Percentiles rank a stretch among this genome's conserved stretches.
Conservation (phyloP, 2,888 invertebrate species). For the Phanerotoma sp. region DNA sequence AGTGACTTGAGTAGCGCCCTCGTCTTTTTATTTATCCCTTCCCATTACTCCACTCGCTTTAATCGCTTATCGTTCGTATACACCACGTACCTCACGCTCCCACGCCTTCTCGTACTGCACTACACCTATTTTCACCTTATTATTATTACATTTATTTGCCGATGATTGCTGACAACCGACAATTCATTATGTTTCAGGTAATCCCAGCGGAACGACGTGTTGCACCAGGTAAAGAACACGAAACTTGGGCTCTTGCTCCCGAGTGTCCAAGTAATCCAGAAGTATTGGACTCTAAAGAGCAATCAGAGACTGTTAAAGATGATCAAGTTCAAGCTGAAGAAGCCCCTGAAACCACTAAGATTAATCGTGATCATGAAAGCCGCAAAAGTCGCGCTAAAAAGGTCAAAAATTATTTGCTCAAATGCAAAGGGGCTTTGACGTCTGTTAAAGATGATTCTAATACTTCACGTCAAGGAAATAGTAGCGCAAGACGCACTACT, state of each 20-base stretch:
- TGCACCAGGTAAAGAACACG: constrained; percentile 43
- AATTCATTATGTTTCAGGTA: constrained; percentile 42
- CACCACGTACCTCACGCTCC: constrained; percentile 10
- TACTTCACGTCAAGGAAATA: neutral
- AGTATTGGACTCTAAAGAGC: neutral
- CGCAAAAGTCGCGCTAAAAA: constrained; percentile 61
- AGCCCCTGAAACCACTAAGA: constrained; percentile 28
- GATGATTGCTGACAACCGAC: neutral
- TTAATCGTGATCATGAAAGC: constrained; percentile 54
- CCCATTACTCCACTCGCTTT: neutral
- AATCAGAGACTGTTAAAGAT: neutral
- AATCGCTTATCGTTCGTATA: constrained; percentile 14
- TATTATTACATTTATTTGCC: constrained; percentile 6
- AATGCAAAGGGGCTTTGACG: constrained; percentile 59
- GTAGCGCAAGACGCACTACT: constrained; percentile 35
- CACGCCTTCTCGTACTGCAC: too few relatives aligned
- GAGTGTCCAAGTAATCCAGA: constrained; percentile 19
- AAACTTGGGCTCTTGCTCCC: constrained; percentile 49
- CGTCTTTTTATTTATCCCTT: neutral
- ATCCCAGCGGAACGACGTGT: constrained; percentile 52
- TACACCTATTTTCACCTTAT: too few relatives aligned
- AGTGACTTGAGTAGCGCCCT: neutral
- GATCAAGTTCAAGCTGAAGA: neutral
- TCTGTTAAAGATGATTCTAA: constrained; percentile 44
- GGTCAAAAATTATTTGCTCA: constrained; percentile 61